Percentiles rank a stretch among this genome's conserved stretches.
These are phyloP conservation scores for Mandrillus leucophaeus DNA, from an alignment of 2,113 vertebrate species.

Conservation along the genomic window DNA sequence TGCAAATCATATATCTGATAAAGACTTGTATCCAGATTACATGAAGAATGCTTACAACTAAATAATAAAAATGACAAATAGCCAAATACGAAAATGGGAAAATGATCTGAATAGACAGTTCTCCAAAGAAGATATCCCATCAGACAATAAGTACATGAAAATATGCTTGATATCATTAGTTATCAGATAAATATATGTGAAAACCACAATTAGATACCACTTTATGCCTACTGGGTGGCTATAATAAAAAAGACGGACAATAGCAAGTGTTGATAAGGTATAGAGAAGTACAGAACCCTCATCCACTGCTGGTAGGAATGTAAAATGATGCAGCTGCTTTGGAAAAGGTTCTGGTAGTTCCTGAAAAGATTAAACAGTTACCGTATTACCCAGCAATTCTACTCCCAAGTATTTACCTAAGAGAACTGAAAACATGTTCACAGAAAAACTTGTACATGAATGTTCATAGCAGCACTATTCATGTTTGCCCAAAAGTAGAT, in stretches of 20 bases:
- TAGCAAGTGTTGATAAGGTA: not conserved
- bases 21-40: not conserved
- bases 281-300: not conserved
- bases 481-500: not conserved
- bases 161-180: not conserved
- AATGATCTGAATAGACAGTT: not conserved
- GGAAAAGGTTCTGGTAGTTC: not conserved
- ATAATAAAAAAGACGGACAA: not conserved
- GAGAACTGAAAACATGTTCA: not conserved
- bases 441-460: not conserved
- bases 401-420: not conserved
- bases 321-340: not conserved
- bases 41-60: not conserved
- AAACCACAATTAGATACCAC: not conserved
- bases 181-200: not conserved
- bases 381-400: not conserved
- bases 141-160: not conserved
- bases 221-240: not conserved
- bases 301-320: not conserved
- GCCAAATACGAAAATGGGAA: not conserved
- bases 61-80: not conserved
- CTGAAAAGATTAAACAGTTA: not conserved
- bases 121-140: not conserved
- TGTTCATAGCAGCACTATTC: not conserved
- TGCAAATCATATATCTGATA: not conserved